Percentiles rank a stretch among this genome's conserved stretches.
Conservation (phyloP, 1,140 invertebrate genomes). For the Anoplolepis gracilipes region DNA sequence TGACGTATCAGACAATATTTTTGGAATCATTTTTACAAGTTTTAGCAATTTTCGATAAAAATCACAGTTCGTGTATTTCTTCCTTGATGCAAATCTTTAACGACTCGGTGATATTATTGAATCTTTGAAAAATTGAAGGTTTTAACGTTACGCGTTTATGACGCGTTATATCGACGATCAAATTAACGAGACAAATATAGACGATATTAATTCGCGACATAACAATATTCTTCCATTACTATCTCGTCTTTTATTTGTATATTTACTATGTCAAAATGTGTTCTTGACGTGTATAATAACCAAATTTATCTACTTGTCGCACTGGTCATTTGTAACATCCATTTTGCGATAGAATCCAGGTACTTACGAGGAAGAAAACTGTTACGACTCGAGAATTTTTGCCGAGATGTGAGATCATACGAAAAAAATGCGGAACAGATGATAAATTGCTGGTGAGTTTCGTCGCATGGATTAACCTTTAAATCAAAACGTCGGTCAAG, state of each 20-base stretch:
- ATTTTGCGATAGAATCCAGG: background rate
- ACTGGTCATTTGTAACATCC: conserved; percentile 14
- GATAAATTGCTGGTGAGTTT: background rate
- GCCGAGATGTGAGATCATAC: background rate
- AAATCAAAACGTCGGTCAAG: conserved; percentile 18
- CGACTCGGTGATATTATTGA: background rate
- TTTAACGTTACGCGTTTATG: background rate
- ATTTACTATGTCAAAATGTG: conserved; percentile 9
- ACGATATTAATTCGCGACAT: background rate
- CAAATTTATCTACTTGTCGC: conserved; percentile 21
- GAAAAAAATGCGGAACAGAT: background rate
- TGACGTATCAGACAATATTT: background rate
- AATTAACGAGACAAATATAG: background rate
- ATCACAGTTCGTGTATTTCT: background rate
- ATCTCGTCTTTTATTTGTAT: background rate
- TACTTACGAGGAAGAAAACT: background rate
- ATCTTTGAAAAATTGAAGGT: background rate
- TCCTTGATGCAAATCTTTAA: background rate
- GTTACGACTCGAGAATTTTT: background rate
- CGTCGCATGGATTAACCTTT: background rate
- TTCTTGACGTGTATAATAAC: background rate
- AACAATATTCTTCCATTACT: background rate
- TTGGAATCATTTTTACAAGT: background rate
- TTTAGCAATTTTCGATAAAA: background rate
- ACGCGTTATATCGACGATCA: background rate